These are phyloP conservation scores for Microcebus lehilahytsara DNA, from an alignment of 2,113 vertebrate species.

Conservation along the genomic window DNA sequence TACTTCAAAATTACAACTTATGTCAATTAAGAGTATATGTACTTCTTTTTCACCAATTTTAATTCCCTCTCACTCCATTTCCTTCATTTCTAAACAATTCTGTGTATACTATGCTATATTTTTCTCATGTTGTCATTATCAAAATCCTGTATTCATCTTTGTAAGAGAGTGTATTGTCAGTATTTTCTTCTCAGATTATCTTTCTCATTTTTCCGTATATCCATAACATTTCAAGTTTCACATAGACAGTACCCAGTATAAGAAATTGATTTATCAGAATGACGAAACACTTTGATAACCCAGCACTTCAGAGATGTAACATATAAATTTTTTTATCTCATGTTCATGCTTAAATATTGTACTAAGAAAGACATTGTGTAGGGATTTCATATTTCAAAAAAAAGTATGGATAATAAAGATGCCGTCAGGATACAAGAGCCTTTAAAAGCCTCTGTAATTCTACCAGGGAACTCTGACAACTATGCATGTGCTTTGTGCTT, in stretches of 20 bases:
- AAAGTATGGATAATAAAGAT: not conserved
- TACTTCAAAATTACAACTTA: not conserved
- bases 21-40: not conserved
- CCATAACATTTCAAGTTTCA: not conserved
- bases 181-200: not conserved
- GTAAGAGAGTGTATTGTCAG: not conserved
- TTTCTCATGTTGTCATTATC: not conserved
- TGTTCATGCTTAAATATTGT: not conserved
- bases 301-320: not conserved
- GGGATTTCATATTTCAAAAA: not conserved
- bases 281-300: not conserved
- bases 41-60: accelerated
- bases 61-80: not conserved
- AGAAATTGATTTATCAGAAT: not conserved
- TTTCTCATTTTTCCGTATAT: not conserved
- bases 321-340: not conserved
- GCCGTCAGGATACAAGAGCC: not conserved
- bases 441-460: conserved; percentile 22
- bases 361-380: not conserved
- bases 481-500: not conserved
- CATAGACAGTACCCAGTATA: not conserved
- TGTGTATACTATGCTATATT: not conserved
- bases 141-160: not conserved
- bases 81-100: not conserved
- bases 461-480: not conserved